Percentiles rank a stretch among this genome's conserved stretches.
Evolutionary conservation across 2,797 vertebrate species (phyloP).

Genomic region (Austrolebias charrua): DNA sequence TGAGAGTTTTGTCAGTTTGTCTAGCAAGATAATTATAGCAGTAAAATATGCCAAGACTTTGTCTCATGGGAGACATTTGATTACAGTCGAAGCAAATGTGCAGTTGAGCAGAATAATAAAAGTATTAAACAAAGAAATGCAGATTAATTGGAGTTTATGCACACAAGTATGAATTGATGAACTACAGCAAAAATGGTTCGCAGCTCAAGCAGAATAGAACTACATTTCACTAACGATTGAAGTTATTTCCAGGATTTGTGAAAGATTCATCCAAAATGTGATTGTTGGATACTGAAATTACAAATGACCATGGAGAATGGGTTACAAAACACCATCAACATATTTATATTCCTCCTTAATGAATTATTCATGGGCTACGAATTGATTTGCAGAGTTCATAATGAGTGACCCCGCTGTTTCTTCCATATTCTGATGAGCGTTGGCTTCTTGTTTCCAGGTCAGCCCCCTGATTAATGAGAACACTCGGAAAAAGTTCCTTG

Average conservation of each 20-base stretch:
- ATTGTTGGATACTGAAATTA: background rate
- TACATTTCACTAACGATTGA: too few species aligned
- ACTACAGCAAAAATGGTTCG: background rate
- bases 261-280: background rate
- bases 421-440: slow-evolving; percentile 3
- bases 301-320: background rate
- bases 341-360: slow-evolving; percentile 8
- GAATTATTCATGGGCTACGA: slow-evolving; percentile 14
- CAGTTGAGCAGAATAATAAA: slow-evolving; percentile 1
- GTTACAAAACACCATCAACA: background rate
- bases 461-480: slow-evolving; percentile 98
- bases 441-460: slow-evolving; percentile 75
- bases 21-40: slow-evolving; percentile 18
- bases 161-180: slow-evolving; percentile 4
- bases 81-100: slow-evolving; percentile 17
- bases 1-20: too few species aligned
- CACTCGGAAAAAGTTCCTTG: slow-evolving; percentile 92
- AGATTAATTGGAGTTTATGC: slow-evolving; percentile 6
- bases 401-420: slow-evolving; percentile 6
- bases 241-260: background rate
- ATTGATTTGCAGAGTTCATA: background rate
- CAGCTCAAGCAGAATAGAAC: too few species aligned
- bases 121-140: slow-evolving; percentile 10
- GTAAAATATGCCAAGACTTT: slow-evolving; percentile 18
- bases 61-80: slow-evolving; percentile 17